phyloP scores from a whole-genome alignment of 2,797 vertebrate genomes.

The Nannoperca australis region DNA sequence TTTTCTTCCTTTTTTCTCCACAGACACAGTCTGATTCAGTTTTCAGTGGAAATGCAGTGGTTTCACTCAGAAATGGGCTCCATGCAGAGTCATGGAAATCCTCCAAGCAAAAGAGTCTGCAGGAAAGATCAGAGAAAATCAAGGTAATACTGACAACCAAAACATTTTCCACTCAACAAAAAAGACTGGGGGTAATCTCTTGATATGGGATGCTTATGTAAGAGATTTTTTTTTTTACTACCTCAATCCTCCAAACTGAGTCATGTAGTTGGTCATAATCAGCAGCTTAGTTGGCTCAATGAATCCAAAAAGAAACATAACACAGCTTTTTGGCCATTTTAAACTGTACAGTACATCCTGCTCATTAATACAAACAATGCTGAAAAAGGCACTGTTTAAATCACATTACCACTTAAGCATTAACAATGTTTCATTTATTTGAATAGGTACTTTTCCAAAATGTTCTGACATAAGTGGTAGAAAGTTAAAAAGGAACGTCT shows the following conservation, averaged over 20 bases:
- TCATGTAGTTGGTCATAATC: neutral
- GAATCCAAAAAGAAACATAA: neutral
- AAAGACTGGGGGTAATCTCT: constrained; percentile 23
- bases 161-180: constrained; percentile 40
- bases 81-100: constrained; percentile 76
- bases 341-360: neutral
- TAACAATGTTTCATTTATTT: neutral
- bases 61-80: constrained; percentile 76
- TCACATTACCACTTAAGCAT: neutral
- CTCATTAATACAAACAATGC: neutral
- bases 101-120: constrained; percentile 75
- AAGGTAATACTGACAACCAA: constrained; percentile 77
- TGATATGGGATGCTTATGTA: constrained; percentile 29
- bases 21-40: constrained; percentile 65
- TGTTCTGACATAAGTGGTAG: neutral
- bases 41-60: constrained; percentile 58
- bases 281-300: neutral
- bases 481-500: neutral
- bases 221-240: neutral
- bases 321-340: neutral
- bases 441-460: neutral
- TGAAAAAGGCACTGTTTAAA: neutral
- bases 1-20: constrained; percentile 19
- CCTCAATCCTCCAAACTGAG: neutral
- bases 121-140: constrained; percentile 80